These are phyloP conservation scores for Takifugu flavidus DNA, from an alignment of 2,113 vertebrate genomes.

Conservation along the genomic window DNA sequence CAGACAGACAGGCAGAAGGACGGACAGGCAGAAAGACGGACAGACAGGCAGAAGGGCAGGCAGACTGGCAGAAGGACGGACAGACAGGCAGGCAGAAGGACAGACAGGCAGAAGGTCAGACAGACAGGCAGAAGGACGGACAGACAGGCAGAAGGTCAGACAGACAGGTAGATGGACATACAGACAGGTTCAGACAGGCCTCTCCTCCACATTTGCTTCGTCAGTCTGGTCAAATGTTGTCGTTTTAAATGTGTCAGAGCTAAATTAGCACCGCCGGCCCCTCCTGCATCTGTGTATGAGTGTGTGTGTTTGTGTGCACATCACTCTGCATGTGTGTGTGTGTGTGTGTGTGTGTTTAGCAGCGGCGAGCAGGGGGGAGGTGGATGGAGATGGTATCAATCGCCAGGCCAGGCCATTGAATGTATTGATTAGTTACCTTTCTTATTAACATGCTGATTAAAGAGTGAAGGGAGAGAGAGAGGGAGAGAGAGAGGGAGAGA, in stretches of 20 bases:
- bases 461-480: constrained; percentile 67
- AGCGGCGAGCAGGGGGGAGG: constrained; percentile 54
- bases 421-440: constrained; percentile 86
- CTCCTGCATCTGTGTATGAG: constrained; percentile 33
- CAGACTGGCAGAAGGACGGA: too few relatives aligned
- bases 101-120: too few relatives aligned
- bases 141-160: too few relatives aligned
- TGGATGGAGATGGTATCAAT: constrained; percentile 81
- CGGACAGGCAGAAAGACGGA: too few relatives aligned
- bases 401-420: constrained; percentile 78
- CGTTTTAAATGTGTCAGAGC: constrained; percentile 14
- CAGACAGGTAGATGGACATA: too few relatives aligned
- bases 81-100: too few relatives aligned
- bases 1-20: too few relatives aligned
- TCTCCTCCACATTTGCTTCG: too few relatives aligned
- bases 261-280: constrained; percentile 49
- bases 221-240: too few relatives aligned
- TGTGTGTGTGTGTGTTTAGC: constrained; percentile 50
- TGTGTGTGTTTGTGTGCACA: constrained; percentile 44
- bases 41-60: too few relatives aligned
- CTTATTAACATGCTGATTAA: constrained; percentile 87
- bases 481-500: constrained; percentile 55
- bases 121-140: too few relatives aligned
- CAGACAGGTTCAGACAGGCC: too few relatives aligned
- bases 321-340: constrained; percentile 19